Evolutionary conservation across 2,797 vertebrate species (phyloP), one percentile per base, ranked within the genome.

Genomic region (Melanitta fusca): DNA sequence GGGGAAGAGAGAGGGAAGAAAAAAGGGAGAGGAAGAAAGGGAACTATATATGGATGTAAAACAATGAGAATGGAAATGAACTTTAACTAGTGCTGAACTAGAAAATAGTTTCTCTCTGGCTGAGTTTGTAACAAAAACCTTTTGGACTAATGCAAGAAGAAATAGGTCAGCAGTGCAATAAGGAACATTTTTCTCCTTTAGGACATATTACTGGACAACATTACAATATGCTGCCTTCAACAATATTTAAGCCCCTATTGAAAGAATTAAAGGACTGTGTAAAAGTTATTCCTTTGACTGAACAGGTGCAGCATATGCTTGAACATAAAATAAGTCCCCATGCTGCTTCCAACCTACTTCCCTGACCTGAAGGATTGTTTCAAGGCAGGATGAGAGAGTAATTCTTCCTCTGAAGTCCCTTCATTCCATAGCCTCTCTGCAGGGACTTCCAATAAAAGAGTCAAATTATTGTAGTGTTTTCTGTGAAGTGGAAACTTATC

Each of bases 401-500:
- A 88, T 57, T 83, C 69, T 87, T 95, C 82, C 61, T 91, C 70
- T 30, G 53, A 83, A 32, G n/a, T 57, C 81, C 28, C 82, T 94
- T 92, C 57, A 65, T 91, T 92, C 64, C 32, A 27, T 69, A 41
- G 28, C 11, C 12, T 80, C 60, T 85, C 75, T 83, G 47, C 7
- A 4, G 89, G 49, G 75, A 51, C 34, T 95, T 89, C 20, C 61
- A 92, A 91, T 91, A 80, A 91, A 94, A 54, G 68, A 89, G 57
- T 88, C 45, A 89, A 80, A 89, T 93, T 89, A 73, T 83, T 78
- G 49, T 71, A 71, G 45, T 58, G 45, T 80, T 85, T 93, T 86
- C 80, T 85, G 32, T 93, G 85, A 92, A 92, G 85, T 71, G 56
- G 77, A 90, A 90, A 90, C 54, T 64, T 92, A 53, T 56, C 75